A percentile compares a stretch with the other conserved stretches of the same genome.
Conservation (phyloP, 2,888 invertebrate genomes). For the Electrophaes corylata region DNA sequence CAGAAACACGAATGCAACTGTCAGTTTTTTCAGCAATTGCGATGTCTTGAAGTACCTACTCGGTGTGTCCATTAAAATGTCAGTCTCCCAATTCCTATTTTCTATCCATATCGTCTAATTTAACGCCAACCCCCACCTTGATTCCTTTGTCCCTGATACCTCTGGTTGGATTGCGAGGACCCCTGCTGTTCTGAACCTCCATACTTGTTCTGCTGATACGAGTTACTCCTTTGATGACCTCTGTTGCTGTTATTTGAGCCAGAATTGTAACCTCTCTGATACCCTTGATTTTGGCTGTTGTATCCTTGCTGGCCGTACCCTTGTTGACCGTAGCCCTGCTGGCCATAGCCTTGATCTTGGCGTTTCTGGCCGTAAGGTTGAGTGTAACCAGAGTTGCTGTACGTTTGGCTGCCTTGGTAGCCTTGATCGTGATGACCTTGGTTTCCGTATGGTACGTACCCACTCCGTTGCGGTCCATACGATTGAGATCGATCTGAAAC, state of each 20-base stretch:
- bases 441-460: constrained; percentile 58
- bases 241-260: constrained; percentile 17
- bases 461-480: constrained; percentile 68
- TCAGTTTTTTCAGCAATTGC: neutral
- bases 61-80: constrained; percentile 6
- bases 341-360: constrained; percentile 37
- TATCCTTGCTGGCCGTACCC: constrained; percentile 26
- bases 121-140: constrained; percentile 42
- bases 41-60: neutral
- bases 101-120: constrained; percentile 22
- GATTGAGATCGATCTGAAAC: constrained; percentile 72
- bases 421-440: constrained; percentile 44
- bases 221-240: constrained; percentile 32
- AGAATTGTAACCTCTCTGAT: constrained; percentile 22
- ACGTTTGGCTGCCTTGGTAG: constrained; percentile 34
- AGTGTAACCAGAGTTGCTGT: constrained; percentile 41
- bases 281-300: constrained; percentile 37
- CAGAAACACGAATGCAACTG: neutral
- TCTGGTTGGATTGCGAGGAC: constrained; percentile 30
- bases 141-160: constrained; percentile 38
- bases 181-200: constrained; percentile 27
- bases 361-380: constrained; percentile 34
- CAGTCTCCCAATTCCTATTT: constrained; percentile 32
- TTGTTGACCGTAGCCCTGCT: constrained; percentile 43
- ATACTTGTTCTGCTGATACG: constrained; percentile 34